These are phyloP conservation scores for Puma concolor DNA, from an alignment of 2,113 vertebrate species.

Conservation along the genomic window DNA sequence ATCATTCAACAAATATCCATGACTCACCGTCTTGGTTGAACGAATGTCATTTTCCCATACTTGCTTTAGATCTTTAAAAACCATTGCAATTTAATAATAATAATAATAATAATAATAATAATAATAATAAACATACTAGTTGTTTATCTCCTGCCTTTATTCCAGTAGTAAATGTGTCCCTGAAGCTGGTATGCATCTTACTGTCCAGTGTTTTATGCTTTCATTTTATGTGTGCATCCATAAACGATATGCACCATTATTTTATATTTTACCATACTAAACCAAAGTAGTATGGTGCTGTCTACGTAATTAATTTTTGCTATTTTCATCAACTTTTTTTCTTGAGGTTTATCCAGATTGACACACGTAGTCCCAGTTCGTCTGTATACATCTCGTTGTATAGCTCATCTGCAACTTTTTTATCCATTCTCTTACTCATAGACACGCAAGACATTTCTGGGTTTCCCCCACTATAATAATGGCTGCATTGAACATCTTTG, in stretches of 20 bases:
- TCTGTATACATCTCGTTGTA: not conserved
- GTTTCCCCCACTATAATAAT: not conserved
- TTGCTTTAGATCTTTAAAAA: constrained; percentile 45
- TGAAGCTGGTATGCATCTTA: not conserved
- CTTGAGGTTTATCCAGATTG: not conserved
- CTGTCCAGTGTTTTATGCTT: not conserved
- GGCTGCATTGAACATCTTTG: not conserved
- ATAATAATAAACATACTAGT: not conserved
- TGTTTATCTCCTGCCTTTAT: not conserved
- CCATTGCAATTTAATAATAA: not conserved
- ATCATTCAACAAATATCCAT: not conserved
- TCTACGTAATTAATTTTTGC: not conserved
- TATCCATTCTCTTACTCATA: not conserved
- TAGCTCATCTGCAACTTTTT: not conserved
- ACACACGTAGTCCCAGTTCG: not conserved
- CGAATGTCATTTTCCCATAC: not conserved
- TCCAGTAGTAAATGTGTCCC: not conserved
- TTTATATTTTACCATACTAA: not conserved
- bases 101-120: not conserved
- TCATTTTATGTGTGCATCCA: not conserved
- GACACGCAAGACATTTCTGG: not conserved
- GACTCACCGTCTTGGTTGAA: not conserved
- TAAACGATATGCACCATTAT: not conserved
- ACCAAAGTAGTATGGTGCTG: not conserved
- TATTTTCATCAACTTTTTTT: not conserved